phyloP scores from a whole-genome alignment of 2,888 invertebrate species.

The Cyrtodaria siliqua region DNA sequence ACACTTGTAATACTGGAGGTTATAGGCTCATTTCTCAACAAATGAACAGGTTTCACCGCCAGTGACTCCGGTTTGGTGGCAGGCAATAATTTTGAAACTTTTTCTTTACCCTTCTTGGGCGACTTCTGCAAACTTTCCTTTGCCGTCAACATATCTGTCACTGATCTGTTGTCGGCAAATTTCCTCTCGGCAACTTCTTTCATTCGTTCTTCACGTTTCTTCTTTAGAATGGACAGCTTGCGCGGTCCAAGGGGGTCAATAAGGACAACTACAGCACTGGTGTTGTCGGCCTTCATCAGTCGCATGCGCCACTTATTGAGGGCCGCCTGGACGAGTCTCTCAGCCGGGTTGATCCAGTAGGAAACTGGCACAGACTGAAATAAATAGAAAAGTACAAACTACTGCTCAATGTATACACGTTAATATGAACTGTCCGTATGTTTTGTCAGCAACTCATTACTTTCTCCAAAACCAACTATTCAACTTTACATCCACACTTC shows the following conservation, averaged over 20 bases:
- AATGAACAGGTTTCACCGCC: background rate
- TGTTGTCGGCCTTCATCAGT: constrained; percentile 97
- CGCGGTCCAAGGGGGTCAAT: constrained; percentile 93
- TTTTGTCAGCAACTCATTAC: too few species aligned
- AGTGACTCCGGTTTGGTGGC: background rate
- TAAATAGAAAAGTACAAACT: background rate
- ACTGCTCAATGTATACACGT: background rate
- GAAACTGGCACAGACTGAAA: constrained; percentile 80
- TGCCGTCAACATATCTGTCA: constrained; percentile 36
- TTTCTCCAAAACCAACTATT: too few species aligned
- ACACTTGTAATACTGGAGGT: constrained; percentile 4
- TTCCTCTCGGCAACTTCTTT: constrained; percentile 33
- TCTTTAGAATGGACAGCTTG: constrained; percentile 77
- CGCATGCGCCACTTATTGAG: constrained; percentile 94
- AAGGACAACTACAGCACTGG: constrained; percentile 96
- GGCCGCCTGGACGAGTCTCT: constrained; percentile 94
- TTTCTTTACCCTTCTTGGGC: constrained; percentile 44
- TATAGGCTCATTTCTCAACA: constrained; percentile 1
- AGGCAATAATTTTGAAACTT: constrained; percentile 8
- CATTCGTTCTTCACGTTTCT: constrained; percentile 74
- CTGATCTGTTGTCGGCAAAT: constrained; percentile 24
- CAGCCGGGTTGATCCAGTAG: constrained; percentile 93
- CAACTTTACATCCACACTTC: too few species aligned
- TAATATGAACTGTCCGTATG: too few species aligned
- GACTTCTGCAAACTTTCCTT: constrained; percentile 50